phyloP scores from a whole-genome alignment of 92 coral and sea anemone genomes.

The Parazoanthus darwini region DNA sequence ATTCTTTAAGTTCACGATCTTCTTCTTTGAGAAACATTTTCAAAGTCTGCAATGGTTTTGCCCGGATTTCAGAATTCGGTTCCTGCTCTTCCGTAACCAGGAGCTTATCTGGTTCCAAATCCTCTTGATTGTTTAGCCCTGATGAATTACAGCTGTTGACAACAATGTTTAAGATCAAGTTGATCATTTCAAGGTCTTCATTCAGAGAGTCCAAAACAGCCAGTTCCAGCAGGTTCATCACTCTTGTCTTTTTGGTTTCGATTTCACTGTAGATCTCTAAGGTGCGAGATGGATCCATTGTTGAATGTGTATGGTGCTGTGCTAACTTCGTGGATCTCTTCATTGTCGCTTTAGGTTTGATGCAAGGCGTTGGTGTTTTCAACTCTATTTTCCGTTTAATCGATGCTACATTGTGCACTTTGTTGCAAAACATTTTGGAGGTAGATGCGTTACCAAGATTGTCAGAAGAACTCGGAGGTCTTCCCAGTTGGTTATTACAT shows the following conservation, averaged over 20 bases:
- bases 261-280: neutral
- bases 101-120: neutral
- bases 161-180: conserved; percentile 10
- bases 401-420: neutral
- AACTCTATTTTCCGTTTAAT: neutral
- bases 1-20: neutral
- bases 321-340: neutral
- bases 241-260: neutral
- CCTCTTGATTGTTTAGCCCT: neutral
- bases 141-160: neutral
- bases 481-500: neutral
- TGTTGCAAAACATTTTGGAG: neutral
- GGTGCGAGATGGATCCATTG: neutral
- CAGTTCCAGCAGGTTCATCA: conserved; percentile 5
- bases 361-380: neutral
- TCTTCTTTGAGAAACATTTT: neutral
- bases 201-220: neutral
- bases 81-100: neutral
- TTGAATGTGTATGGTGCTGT: neutral
- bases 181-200: conserved; percentile 21
- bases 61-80: neutral
- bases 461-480: neutral
- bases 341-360: neutral
- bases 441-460: neutral
- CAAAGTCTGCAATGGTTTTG: neutral